Evolutionary conservation across 1,140 invertebrate species (phyloP).

Genomic region (Saccostrea cuccullata): DNA sequence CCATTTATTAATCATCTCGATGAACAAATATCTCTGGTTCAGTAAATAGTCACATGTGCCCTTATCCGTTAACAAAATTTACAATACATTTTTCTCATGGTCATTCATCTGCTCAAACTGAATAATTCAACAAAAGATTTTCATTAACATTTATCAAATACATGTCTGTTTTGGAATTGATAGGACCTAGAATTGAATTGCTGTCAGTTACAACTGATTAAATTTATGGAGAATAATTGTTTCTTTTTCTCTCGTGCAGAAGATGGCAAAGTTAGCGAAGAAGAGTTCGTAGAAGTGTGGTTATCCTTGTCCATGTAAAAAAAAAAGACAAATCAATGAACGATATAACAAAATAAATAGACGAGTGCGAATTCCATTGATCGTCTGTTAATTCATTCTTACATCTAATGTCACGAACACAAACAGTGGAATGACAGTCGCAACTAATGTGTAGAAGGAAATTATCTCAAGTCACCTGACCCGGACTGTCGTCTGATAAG

Average conservation of each 20-base stretch:
- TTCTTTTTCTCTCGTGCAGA: conserved; percentile 45
- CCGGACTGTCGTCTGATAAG: background rate
- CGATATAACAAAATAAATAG: conserved; percentile 9
- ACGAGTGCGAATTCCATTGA: background rate
- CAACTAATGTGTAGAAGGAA: conserved; percentile 14
- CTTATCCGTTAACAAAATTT: background rate
- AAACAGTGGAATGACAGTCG: conserved; percentile 1
- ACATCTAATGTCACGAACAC: conserved; percentile 27
- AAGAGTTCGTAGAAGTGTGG: conserved; percentile 53
- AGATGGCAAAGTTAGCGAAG: conserved; percentile 48
- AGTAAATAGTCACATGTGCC: background rate
- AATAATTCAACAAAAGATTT: background rate
- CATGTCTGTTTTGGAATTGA: background rate
- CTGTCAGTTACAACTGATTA: conserved; percentile 14
- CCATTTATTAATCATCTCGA: background rate
- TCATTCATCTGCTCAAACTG: background rate
- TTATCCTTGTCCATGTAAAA: conserved; percentile 35
- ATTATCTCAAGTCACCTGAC: conserved; percentile 18
- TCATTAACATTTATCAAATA: background rate
- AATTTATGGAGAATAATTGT: background rate
- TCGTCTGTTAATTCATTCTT: conserved; percentile 8
- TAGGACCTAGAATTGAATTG: background rate
- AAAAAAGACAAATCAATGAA: background rate
- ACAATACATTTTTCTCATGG: background rate
- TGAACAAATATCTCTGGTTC: background rate